These are phyloP conservation scores for Orthonyx spaldingii DNA, from an alignment of 2,113 vertebrate genomes.

Conservation along the genomic window DNA sequence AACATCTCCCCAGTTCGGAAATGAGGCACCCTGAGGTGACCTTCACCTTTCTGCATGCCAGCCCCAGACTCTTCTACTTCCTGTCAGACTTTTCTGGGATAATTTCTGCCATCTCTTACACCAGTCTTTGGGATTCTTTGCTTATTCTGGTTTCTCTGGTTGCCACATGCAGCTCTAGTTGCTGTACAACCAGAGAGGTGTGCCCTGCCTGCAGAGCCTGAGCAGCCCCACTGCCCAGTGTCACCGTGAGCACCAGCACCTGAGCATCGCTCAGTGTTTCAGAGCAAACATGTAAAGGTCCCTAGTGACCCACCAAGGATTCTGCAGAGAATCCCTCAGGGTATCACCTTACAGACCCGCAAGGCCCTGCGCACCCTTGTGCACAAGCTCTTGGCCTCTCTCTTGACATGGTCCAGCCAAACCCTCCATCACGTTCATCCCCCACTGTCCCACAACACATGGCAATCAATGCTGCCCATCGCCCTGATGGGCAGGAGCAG, in stretches of 20 bases:
- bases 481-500: no score
- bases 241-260: not conserved
- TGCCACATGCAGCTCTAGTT: not conserved
- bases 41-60: rapidly evolving
- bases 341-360: not conserved
- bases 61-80: not conserved
- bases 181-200: not conserved
- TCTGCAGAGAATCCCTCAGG: not conserved
- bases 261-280: not conserved
- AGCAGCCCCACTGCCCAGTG: not conserved
- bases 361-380: not conserved
- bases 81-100: not conserved
- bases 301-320: not conserved
- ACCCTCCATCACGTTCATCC: not conserved
- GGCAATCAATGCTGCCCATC: not conserved
- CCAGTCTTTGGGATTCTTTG: not conserved
- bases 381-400: not conserved
- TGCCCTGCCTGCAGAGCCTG: rapidly evolving
- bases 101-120: not conserved
- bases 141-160: rapidly evolving
- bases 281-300: not conserved
- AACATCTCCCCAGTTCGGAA: not conserved
- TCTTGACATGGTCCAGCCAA: not conserved
- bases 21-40: not conserved
- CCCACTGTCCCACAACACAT: not conserved